Evolutionary conservation across 1,140 invertebrate genomes (phyloP).

Genomic region (Pseudomyrmex gracilis): DNA sequence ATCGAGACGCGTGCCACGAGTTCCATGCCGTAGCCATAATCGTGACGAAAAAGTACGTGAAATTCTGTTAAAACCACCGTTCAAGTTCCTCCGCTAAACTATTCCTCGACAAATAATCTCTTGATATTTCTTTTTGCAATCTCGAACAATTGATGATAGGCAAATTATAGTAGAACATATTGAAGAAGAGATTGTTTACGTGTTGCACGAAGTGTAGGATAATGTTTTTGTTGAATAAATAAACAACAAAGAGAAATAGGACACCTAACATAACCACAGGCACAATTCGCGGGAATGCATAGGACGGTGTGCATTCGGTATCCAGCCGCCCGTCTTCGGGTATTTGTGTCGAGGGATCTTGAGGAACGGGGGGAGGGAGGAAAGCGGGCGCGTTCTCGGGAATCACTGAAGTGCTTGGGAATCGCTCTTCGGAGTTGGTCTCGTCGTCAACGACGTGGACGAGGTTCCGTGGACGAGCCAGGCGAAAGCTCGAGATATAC

Average conservation of each 20-base stretch:
- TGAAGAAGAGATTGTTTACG: too few relatives aligned
- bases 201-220: too few relatives aligned
- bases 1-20: conserved; percentile 29
- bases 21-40: conserved; percentile 36
- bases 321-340: conserved; percentile 39
- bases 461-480: conserved; percentile 52
- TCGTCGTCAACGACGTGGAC: conserved; percentile 65
- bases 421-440: conserved; percentile 65
- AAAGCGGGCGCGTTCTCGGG: conserved; percentile 32
- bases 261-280: conserved; percentile 1
- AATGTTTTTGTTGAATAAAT: background rate
- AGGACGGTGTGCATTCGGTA: conserved; percentile 57
- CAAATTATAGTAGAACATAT: too few relatives aligned
- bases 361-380: background rate
- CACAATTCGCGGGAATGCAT: conserved; percentile 48
- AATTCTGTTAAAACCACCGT: conserved; percentile 28
- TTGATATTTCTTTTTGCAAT: background rate
- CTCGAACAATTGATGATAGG: too few relatives aligned
- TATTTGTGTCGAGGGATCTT: conserved; percentile 3
- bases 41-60: conserved; percentile 8
- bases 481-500: conserved; percentile 36
- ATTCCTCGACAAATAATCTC: background rate
- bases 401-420: conserved; percentile 65
- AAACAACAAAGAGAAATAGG: background rate
- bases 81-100: background rate